These are phyloP conservation scores for Caligus rogercresseyi DNA, from an alignment of 1,140 invertebrate species.

Conservation along the genomic window DNA sequence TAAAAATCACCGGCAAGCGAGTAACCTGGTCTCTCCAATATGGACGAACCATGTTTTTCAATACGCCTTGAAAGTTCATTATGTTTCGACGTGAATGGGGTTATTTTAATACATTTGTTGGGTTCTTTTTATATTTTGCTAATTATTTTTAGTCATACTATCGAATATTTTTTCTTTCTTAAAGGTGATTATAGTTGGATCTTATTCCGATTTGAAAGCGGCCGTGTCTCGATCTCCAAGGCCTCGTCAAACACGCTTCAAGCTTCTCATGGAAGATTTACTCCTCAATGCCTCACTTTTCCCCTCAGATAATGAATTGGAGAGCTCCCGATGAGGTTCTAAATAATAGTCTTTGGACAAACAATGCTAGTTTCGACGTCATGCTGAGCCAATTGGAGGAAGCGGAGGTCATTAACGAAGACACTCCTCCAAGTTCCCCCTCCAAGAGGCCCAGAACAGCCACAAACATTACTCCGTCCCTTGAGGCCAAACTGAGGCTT, in stretches of 20 bases:
- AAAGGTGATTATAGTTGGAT: neutral
- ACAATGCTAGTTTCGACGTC: neutral
- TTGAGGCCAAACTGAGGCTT: too few relatives aligned
- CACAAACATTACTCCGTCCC: too few relatives aligned
- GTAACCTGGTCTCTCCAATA: too few relatives aligned
- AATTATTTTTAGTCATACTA: too few relatives aligned
- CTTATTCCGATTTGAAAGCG: neutral
- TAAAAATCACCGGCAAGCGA: too few relatives aligned
- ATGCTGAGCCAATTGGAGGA: neutral
- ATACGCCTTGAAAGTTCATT: too few relatives aligned
- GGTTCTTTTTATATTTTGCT: too few relatives aligned
- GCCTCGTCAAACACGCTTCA: neutral
- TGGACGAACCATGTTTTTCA: too few relatives aligned
- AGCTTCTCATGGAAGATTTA: neutral
- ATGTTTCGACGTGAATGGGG: too few relatives aligned
- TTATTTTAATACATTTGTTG: too few relatives aligned
- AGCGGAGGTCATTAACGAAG: neutral
- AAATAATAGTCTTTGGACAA: neutral
- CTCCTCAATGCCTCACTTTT: neutral
- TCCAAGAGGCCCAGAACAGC: too few relatives aligned
- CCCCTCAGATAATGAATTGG: neutral
- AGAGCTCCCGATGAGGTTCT: neutral
- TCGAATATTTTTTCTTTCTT: too few relatives aligned
- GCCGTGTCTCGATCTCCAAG: neutral
- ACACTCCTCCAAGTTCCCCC: neutral